phyloP scores from a whole-genome alignment of 2,797 vertebrate species.

The Dryobates pubescens region DNA sequence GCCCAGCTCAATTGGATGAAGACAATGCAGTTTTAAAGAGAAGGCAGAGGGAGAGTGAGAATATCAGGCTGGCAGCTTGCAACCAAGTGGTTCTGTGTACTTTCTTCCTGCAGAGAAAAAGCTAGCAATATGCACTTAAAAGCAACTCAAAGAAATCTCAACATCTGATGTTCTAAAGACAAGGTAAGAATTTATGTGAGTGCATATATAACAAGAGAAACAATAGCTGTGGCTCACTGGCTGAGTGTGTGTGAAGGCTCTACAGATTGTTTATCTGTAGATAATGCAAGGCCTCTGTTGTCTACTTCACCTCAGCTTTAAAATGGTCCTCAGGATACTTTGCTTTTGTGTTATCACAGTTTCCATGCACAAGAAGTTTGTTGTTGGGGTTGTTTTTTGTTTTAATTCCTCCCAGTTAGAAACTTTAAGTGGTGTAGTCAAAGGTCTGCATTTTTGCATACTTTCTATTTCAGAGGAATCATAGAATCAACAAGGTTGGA shows the following conservation, averaged over 20 bases:
- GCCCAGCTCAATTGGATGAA: slow-evolving; percentile 79
- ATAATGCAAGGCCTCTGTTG: background rate
- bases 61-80: slow-evolving; percentile 49
- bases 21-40: slow-evolving; percentile 79
- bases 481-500: too few relatives aligned
- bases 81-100: slow-evolving; percentile 71
- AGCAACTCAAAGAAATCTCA: slow-evolving; percentile 64
- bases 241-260: background rate
- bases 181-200: slow-evolving; percentile 67
- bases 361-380: background rate
- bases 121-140: slow-evolving; percentile 74
- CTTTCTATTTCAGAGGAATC: background rate
- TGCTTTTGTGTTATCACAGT: background rate
- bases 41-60: slow-evolving; percentile 70
- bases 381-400: background rate
- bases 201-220: accelerated
- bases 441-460: background rate
- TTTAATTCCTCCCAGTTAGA: background rate
- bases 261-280: background rate
- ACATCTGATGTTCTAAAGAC: slow-evolving; percentile 73
- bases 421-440: background rate
- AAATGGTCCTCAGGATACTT: background rate
- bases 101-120: slow-evolving; percentile 63
- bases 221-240: background rate
- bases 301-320: background rate